Base-by-base conservation (phyloP, 2,888 invertebrate genomes). In the Erebia epiphron region DNA sequence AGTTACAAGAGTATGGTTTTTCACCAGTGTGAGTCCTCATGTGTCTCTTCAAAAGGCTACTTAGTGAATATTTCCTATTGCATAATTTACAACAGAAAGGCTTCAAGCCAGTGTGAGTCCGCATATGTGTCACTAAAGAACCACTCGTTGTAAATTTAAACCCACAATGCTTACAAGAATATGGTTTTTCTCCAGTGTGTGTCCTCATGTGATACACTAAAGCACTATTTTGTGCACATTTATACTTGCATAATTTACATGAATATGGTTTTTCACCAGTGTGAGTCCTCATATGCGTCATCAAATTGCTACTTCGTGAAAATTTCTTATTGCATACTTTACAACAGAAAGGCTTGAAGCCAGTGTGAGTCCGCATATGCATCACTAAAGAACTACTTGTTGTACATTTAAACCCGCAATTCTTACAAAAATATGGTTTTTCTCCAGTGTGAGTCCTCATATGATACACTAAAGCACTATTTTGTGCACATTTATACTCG, bases 281-380 rank as follows among this genome's bases (percentile, higher is more conserved):
- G 43, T 43, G 43, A 11, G 43, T 43, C 11, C 43, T 43, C 43
- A 43, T 43, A 11, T 43, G 43, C 43, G 0, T 43, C 10, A 43
- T 11, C 11, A 43, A 11, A 43, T 43, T 43, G 10, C 43, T 11
- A 43, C 11, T 43, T 43, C 2, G 43, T 43, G 43, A 11, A 43
- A 9, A 11, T 43, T 43, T 43, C 11, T 3, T 11, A 43, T 43
- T 11, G 43, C 43, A 43, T 43, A 43, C 9, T 11, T 43, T 43
- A 43, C 43, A 43, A 9, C 10, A 43, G 43, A 43, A 43, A 11
- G 43, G 43, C 43, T 43, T 43, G 0, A 11, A 9, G 11, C 43
- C 43, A 43, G 43, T 43, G 43, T 43, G 56, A 35, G 60, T 75
- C 82, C 83, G 80, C 57, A 57, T 57, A 26, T 57, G 57, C 16